Base-by-base conservation (phyloP, 2,797 vertebrate species). In the Acropternis orthonyx region DNA sequence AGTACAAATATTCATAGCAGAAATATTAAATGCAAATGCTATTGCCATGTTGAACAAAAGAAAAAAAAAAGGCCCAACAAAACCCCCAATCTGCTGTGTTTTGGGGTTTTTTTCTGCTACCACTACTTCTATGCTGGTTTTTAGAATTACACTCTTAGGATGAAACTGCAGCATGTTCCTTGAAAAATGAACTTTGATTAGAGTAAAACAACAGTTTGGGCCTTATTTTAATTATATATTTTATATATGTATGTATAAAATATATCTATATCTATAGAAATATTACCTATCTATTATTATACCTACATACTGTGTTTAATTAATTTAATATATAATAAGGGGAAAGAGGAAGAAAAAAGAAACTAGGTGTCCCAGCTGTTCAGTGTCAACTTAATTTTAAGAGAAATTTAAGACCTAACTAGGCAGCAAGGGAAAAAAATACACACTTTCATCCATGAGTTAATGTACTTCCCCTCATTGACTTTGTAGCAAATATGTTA, bases 1-100 rank as follows among this genome's bases (percentile, higher is more conserved):
- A 78, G 52, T 51, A 90, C 48, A 90, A 93, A 94, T 55, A 39
- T 27, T 75, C 63, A 34, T 2, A 30, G 76, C 49, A 86, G 76
- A 61, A 84, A 81, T 90, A 80, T 37, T 26, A 89, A 88, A 63
- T 72, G 54, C 44, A 75, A 76, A 75, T 72, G 34, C 9, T 77
- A 39, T 18, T 71, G 43, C 48, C 43, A 18, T 22, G 16, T 9
- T 54, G 12, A 32, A 39, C 52, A 41, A 36, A 37, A 69, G 22
- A 3, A 13, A 4, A 36, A 14, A 4, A 39, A 51, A 49, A 26
- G 14, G 30, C 14, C 28, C 28, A 43, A 34, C 12, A 34, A 28
- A 52, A 20, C 8, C 4, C 19, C 15, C 21, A 24, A 2, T 11
- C 4, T 63, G 12, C 32, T 51, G 16, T 46, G 1, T 32, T 37